phyloP scores from a whole-genome alignment of 2,797 vertebrate species.

The Muscicapa comitata region DNA sequence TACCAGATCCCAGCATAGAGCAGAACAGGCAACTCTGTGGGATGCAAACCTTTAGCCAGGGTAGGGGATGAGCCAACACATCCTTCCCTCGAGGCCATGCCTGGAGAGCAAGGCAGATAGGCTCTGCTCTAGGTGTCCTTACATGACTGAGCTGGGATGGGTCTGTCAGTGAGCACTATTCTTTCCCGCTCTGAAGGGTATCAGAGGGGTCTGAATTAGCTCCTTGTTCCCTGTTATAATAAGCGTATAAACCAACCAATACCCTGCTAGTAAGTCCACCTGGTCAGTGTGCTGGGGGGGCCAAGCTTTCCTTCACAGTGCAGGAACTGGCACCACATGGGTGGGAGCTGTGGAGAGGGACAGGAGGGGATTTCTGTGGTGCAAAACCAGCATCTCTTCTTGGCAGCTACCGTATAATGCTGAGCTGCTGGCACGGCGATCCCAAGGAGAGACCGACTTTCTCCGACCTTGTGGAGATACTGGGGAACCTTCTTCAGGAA shows the following conservation, averaged over 20 bases:
- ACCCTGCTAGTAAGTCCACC: background rate
- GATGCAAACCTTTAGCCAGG: background rate
- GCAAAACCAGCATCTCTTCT: background rate
- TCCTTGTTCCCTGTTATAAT: background rate
- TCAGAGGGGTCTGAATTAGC: background rate
- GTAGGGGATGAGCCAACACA: background rate
- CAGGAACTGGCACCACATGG: background rate
- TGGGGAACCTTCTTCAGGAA: constrained; percentile 93
- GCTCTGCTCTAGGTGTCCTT: background rate
- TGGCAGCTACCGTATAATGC: constrained; percentile 92
- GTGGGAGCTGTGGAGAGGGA: background rate
- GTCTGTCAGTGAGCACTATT: background rate
- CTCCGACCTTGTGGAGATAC: constrained; percentile 88
- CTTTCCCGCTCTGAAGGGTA: background rate
- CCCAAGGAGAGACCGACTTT: constrained; percentile 92
- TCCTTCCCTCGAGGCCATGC: background rate
- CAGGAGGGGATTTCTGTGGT: background rate
- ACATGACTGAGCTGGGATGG: background rate
- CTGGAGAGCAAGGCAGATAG: background rate
- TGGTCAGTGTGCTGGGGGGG: background rate
- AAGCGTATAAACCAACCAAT: background rate
- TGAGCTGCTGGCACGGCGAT: constrained; percentile 96
- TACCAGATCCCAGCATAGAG: background rate
- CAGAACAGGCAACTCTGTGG: background rate
- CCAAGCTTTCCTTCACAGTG: background rate